Percentiles rank a stretch among this genome's conserved stretches.
Conservation (phyloP, 1,140 invertebrate genomes). For the Danaus melanippus region DNA sequence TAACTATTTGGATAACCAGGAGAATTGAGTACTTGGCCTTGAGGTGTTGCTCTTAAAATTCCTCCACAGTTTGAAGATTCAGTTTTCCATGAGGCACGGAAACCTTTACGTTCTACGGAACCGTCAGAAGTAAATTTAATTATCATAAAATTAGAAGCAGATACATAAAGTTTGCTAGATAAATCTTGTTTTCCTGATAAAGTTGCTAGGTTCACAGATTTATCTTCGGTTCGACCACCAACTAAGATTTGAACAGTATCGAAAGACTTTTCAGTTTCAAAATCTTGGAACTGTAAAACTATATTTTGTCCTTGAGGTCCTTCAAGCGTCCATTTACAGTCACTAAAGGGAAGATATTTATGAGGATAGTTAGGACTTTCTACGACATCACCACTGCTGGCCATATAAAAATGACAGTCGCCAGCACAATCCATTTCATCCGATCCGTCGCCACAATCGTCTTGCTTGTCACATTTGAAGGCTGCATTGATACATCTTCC, state of each 20-base stretch:
- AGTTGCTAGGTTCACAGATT: conserved; percentile 91
- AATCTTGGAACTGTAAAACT: conserved; percentile 94
- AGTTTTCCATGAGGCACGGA: conserved; percentile 93
- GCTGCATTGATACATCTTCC: conserved; percentile 91
- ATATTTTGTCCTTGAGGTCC: conserved; percentile 96
- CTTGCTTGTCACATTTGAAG: conserved; percentile 92
- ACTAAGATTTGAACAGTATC: conserved; percentile 96
- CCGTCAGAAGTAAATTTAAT: conserved; percentile 96
- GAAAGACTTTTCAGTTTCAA: conserved; percentile 96
- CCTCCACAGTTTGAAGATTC: conserved; percentile 93
- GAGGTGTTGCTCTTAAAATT: conserved; percentile 83
- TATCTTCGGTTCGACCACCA: conserved; percentile 95
- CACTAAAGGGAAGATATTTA: conserved; percentile 89
- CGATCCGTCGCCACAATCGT: conserved; percentile 93
- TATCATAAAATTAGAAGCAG: conserved; percentile 98
- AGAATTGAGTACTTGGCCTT: conserved; percentile 87
- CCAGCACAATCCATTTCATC: conserved; percentile 92
- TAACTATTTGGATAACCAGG: conserved; percentile 94
- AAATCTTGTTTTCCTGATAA: conserved; percentile 91
- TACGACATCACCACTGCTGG: conserved; percentile 94
- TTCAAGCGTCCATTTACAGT: conserved; percentile 98
- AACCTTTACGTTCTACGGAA: conserved; percentile 94
- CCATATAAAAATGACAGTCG: conserved; percentile 93
- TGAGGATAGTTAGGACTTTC: conserved; percentile 95
- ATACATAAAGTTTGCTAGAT: conserved; percentile 88